phyloP scores from a whole-genome alignment of 37 sponge, comb jelly and placozoan species.

The Cliona cf. orientalis region DNA sequence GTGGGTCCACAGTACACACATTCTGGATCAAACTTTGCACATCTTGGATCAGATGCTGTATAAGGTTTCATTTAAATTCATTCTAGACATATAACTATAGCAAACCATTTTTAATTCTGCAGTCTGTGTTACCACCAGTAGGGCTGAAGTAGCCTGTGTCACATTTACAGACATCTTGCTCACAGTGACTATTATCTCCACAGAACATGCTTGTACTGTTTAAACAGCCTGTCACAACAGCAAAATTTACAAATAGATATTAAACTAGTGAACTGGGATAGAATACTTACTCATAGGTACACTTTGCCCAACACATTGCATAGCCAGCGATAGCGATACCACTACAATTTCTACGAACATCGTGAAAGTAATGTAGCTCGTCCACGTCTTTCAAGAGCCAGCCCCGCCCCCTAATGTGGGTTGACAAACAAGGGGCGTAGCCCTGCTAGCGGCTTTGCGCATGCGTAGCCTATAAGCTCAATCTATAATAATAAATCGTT shows the following conservation, averaged over 20 bases:
- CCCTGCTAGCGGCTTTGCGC: no score
- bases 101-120: constrained; percentile 16
- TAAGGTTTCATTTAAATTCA: neutral
- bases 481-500: no score
- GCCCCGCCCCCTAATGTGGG: no score
- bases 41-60: constrained; percentile 49
- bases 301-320: neutral
- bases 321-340: no score
- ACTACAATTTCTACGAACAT: no score
- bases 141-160: constrained; percentile 26
- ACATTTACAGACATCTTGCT: constrained; percentile 29
- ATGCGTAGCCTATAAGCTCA: no score
- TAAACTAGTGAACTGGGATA: neutral
- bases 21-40: neutral
- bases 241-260: neutral
- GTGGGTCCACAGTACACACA: constrained; percentile 56
- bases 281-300: neutral
- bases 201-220: neutral
- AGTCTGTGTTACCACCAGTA: constrained; percentile 41
- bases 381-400: no score
- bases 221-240: neutral
- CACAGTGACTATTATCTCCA: constrained; percentile 14
- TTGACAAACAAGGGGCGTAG: no score
- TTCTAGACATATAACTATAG: neutral
- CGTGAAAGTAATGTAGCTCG: no score